Conservation (phyloP, 2,888 invertebrate species). For the Exocentrus adspersus region DNA sequence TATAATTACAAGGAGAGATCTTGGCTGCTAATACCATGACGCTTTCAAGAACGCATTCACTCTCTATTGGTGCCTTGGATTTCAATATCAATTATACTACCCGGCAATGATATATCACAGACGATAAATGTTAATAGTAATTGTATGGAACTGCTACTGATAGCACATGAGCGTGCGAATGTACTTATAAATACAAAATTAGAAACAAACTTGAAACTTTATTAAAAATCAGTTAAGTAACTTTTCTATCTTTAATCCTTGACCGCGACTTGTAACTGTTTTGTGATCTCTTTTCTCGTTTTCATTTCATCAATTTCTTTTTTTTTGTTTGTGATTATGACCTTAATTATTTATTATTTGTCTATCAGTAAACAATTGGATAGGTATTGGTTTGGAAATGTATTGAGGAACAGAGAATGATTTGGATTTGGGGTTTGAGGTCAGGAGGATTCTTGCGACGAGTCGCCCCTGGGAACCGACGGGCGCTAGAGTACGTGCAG, state of each 20-base stretch:
- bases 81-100: slow-evolving; percentile 10
- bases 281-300: too few relatives aligned
- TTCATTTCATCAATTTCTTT: too few relatives aligned
- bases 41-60: not conserved
- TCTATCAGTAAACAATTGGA: not conserved
- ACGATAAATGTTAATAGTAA: slow-evolving; percentile 6
- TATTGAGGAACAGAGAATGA: too few relatives aligned
- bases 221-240: too few relatives aligned
- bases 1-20: not conserved
- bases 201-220: too few relatives aligned
- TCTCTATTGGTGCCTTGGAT: not conserved
- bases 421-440: too few relatives aligned
- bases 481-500: slow-evolving; percentile 51
- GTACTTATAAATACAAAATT: too few relatives aligned
- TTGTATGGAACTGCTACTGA: slow-evolving; percentile 15
- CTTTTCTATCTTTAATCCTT: too few relatives aligned
- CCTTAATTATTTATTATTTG: not conserved
- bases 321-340: too few relatives aligned
- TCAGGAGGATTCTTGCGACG: not conserved
- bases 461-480: slow-evolving; percentile 29
- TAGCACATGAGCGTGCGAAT: not conserved
- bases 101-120: slow-evolving; percentile 17
- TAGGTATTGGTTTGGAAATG: too few relatives aligned
- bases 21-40: not conserved
- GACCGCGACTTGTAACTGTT: too few relatives aligned